phyloP scores from a whole-genome alignment of 2,797 vertebrate species.

The Cetoscarus ocellatus region DNA sequence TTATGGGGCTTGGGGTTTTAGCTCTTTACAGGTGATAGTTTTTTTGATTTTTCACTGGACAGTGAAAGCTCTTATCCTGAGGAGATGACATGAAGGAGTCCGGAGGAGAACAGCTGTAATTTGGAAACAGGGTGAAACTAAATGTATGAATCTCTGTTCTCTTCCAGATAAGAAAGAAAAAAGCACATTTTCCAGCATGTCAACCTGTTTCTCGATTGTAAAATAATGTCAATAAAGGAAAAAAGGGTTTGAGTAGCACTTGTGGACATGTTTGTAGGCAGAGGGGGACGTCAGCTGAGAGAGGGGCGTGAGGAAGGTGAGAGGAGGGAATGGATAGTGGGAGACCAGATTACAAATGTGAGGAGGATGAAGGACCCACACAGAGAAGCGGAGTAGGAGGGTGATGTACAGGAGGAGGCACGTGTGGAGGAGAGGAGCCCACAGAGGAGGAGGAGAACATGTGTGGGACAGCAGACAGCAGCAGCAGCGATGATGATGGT shows the following conservation, averaged over 20 bases:
- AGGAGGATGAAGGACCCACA: constrained; percentile 41
- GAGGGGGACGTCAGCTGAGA: neutral
- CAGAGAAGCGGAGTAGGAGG: constrained; percentile 16
- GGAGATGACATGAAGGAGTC: no score
- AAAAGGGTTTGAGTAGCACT: neutral
- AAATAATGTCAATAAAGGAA: neutral
- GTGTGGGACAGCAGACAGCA: constrained; percentile 24
- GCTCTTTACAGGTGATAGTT: no score
- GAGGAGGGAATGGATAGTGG: constrained; percentile 8
- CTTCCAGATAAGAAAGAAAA: no score
- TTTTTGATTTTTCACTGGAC: no score
- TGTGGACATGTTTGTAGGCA: neutral
- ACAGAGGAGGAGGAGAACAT: neutral
- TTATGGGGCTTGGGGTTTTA: no score
- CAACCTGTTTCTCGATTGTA: neutral
- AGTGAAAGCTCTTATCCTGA: no score
- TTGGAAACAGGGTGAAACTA: no score
- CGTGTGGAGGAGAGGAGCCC: neutral
- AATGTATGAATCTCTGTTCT: no score
- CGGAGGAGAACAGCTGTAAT: no score
- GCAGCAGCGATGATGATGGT: constrained; percentile 5
- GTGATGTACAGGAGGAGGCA: constrained; percentile 1
- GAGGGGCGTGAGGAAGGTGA: neutral
- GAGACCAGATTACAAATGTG: constrained; percentile 7
- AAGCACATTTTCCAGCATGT: neutral